Conservation (phyloP, 1,140 invertebrate species). For the Ceratina calcarata region DNA sequence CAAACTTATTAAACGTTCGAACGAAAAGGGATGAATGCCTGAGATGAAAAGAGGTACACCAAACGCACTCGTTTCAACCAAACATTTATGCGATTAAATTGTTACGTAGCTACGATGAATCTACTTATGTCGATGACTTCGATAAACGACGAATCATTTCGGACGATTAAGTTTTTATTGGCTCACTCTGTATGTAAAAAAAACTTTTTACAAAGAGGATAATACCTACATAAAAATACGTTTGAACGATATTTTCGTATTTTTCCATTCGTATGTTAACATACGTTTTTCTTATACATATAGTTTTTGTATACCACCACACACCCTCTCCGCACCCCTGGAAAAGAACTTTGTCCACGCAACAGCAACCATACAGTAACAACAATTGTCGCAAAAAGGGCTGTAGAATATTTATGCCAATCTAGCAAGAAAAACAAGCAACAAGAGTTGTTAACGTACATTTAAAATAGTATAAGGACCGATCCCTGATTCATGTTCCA, state of each 20-base stretch:
- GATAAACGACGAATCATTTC: too few species aligned
- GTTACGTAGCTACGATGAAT: too few species aligned
- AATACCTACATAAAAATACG: constrained; percentile 19
- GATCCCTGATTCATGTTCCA: constrained; percentile 75
- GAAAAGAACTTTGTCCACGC: constrained; percentile 63
- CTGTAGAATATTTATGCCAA: constrained; percentile 78
- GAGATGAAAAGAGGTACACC: too few species aligned
- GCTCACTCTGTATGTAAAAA: neutral
- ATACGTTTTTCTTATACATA: constrained; percentile 36
- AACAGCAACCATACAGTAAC: neutral
- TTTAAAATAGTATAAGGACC: constrained; percentile 77
- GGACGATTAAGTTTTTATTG: too few species aligned
- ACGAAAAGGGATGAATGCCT: too few species aligned
- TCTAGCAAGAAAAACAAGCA: constrained; percentile 69
- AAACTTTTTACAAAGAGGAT: constrained; percentile 44
- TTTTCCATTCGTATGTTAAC: constrained; percentile 45
- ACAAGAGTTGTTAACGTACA: constrained; percentile 76
- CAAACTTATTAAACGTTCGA: too few species aligned
- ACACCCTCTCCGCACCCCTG: constrained; percentile 10
- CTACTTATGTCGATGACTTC: too few species aligned
- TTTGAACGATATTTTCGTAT: constrained; percentile 51
- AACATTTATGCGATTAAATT: too few species aligned
- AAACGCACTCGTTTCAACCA: too few species aligned
- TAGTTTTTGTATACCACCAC: constrained; percentile 34
- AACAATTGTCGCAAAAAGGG: constrained; percentile 75